Base-by-base conservation (phyloP, 2,113 vertebrate genomes). In the Coptodon rendalli region DNA sequence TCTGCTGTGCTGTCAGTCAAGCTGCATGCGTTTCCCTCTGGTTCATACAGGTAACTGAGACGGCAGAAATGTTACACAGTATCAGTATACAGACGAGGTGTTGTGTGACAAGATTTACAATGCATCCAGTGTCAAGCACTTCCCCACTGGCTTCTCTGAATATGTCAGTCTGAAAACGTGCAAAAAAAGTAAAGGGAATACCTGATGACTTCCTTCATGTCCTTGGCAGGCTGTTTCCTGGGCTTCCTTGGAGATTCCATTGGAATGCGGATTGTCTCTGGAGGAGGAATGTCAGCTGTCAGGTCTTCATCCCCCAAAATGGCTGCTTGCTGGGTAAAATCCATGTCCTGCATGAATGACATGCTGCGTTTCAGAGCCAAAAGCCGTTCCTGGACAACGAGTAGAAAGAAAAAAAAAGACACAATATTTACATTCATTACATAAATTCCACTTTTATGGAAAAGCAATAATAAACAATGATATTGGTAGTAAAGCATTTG, bases 321-420 rank as follows among this genome's bases (percentile, higher is more conserved):
- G 94, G 98, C 98, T 91, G 98, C 98, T 97, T 99, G 98, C 97
- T 99, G 98, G 96, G 97, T 98, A 92, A 97, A 98, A 97, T 99
- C 99, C 98, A 99, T 98, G 96, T 98, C 98, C 96, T 99, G 99
- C 99, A 99, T 99, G 96, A 99, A 99, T 96, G 98, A 98, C 98
- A 99, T 97, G 98, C 98, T 99, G 97, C 98, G 98, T 97, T 98
- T 99, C 96, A 99, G 96, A 96, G 97, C 98, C 96, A 98, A 97
- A 92, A 99, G 97, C 93, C 98, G 98, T 95, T 99, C 99, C 99
- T 99, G 96, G 93, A 96, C 97, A 96, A 95, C 97, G 94, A 97
- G 94, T 95, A 97, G 92, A 98, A 95, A 97, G 94, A 19, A 50
- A 93, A 19, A 24, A 97, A 96, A 93, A 95, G 29, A 12, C 50